These are phyloP conservation scores for Agrilus mali DNA, from an alignment of 2,888 invertebrate species.

Conservation along the genomic window DNA sequence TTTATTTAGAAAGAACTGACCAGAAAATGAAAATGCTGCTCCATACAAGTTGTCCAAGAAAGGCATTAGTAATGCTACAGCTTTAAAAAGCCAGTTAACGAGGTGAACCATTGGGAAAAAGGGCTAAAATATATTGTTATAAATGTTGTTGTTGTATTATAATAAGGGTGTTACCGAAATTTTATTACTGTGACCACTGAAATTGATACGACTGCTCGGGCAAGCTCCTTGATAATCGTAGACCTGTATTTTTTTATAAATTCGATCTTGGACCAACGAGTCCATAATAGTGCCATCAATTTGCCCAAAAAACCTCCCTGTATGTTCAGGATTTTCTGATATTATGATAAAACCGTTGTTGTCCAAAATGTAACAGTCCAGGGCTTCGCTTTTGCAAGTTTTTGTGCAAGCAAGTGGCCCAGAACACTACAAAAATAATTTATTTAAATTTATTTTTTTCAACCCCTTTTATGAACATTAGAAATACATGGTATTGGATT, in stretches of 20 bases:
- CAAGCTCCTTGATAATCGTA: constrained; percentile 86
- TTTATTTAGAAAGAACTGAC: neutral
- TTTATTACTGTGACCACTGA: constrained; percentile 39
- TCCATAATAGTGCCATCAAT: constrained; percentile 92
- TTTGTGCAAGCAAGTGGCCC: constrained; percentile 61
- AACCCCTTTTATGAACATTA: no score
- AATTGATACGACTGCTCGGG: constrained; percentile 53
- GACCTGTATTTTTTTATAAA: constrained; percentile 77
- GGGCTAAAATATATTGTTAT: constrained; percentile 7
- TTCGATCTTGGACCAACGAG: constrained; percentile 78
- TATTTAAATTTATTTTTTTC: neutral
- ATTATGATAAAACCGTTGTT: constrained; percentile 91
- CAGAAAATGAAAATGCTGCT: no score
- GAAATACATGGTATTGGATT: neutral
- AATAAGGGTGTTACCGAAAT: constrained; percentile 26
- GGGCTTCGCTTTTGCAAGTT: constrained; percentile 73
- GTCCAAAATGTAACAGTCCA: constrained; percentile 88
- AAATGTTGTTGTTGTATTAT: no score
- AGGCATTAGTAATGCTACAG: no score
- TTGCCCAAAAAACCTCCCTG: constrained; percentile 88
- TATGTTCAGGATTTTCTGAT: constrained; percentile 74
- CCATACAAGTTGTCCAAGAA: no score
- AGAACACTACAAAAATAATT: constrained; percentile 47
- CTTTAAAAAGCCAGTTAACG: neutral
- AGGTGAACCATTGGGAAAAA: constrained; percentile 34